Conservation (phyloP, 1,140 invertebrate genomes). For the Pectinophora gossypiella region DNA sequence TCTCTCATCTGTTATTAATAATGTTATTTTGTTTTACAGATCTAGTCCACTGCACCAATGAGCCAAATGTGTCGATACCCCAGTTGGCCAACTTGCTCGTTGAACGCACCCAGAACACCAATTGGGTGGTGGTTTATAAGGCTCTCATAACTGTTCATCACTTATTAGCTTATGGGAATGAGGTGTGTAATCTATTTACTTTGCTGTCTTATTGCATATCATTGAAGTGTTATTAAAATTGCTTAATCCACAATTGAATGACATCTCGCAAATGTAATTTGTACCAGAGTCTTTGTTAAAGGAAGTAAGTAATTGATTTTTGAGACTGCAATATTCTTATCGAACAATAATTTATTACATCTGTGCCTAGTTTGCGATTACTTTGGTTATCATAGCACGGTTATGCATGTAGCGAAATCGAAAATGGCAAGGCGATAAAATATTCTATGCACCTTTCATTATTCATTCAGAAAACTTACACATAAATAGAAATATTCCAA, state of each 20-base stretch:
- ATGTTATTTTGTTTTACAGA: conserved; percentile 80
- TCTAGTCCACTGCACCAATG: conserved; percentile 99
- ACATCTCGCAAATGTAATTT: neutral
- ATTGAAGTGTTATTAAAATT: neutral
- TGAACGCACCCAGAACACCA: conserved; percentile 97
- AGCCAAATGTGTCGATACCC: conserved; percentile 99
- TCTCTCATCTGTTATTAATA: too few relatives aligned
- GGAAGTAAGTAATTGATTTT: neutral
- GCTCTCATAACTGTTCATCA: conserved; percentile 98
- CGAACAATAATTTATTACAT: neutral
- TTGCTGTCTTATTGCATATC: too few relatives aligned
- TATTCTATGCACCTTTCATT: too few relatives aligned
- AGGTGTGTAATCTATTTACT: conserved; percentile 80
- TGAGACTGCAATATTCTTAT: neutral
- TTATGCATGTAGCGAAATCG: neutral
- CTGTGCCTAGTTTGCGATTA: neutral
- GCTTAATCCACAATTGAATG: neutral
- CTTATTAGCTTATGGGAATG: conserved; percentile 99
- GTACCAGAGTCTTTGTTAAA: neutral
- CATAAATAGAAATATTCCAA: too few relatives aligned
- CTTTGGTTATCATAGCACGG: neutral
- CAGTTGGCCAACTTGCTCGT: conserved; percentile 98
- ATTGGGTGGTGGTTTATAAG: conserved; percentile 99
- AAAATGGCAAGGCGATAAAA: too few relatives aligned
- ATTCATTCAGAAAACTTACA: too few relatives aligned